Conservation (phyloP, 2,113 vertebrate genomes). For the Scomber scombrus region DNA sequence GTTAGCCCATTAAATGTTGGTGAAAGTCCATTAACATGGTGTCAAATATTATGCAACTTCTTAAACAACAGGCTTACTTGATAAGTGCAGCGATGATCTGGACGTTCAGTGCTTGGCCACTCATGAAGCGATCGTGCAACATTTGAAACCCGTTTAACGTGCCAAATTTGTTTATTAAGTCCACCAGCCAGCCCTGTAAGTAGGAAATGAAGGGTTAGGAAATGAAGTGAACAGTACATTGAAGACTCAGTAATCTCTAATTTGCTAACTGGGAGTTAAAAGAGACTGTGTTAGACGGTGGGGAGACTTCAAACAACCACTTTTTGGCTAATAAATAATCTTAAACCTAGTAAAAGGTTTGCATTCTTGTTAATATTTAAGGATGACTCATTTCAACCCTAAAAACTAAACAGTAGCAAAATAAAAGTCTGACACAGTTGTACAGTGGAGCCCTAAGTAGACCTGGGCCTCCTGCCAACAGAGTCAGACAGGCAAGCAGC, state of each 20-base stretch:
- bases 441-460: slow-evolving; percentile 43
- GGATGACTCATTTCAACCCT: background rate
- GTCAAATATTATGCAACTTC: background rate
- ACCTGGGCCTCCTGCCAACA: slow-evolving; percentile 58
- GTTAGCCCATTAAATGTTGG: background rate
- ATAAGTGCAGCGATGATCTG: slow-evolving; percentile 99
- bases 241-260: background rate
- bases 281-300: background rate
- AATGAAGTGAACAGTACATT: slow-evolving; percentile 17
- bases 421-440: slow-evolving; percentile 22
- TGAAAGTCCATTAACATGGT: background rate
- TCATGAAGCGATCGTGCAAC: slow-evolving; percentile 99
- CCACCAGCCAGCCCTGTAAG: slow-evolving; percentile 98
- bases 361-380: background rate
- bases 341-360: background rate
- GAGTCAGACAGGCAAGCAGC: slow-evolving; percentile 59
- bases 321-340: slow-evolving; percentile 7
- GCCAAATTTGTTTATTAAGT: slow-evolving; percentile 99
- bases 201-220: slow-evolving; percentile 24
- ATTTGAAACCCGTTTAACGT: slow-evolving; percentile 99
- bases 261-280: background rate
- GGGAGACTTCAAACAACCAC: background rate
- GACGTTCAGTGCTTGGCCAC: slow-evolving; percentile 98
- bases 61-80: slow-evolving; percentile 88
- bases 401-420: slow-evolving; percentile 1